These are phyloP conservation scores for Trachurus trachurus DNA, from an alignment of 2,797 vertebrate species.

Conservation along the genomic window DNA sequence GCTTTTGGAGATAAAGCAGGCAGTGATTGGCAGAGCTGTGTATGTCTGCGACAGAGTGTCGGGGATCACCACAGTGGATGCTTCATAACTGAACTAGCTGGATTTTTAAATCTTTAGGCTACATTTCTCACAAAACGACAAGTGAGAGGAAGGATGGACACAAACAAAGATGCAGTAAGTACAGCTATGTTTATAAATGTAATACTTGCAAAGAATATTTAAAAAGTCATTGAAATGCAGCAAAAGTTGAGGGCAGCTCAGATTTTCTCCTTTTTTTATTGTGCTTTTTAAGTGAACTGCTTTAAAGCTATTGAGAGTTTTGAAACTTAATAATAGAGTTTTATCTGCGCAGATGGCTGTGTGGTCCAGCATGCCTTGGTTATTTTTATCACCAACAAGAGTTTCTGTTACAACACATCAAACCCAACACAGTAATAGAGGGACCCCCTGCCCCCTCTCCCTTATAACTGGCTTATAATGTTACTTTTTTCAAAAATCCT, in stretches of 20 bases:
- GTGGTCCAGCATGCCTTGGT: constrained; percentile 24
- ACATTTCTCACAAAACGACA: not conserved
- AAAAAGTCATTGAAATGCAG: constrained; percentile 1
- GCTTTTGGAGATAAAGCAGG: constrained; percentile 71
- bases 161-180: constrained; percentile 64
- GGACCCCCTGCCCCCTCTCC: too few species aligned
- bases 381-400: constrained; percentile 69
- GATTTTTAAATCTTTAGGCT: constrained; percentile 17
- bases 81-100: constrained; percentile 13
- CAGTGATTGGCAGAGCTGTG: constrained; percentile 59
- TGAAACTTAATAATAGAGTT: constrained; percentile 25
- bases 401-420: constrained; percentile 51
- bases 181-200: not conserved
- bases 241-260: not conserved
- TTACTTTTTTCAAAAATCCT: not conserved
- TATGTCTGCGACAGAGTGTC: constrained; percentile 30
- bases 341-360: constrained; percentile 42
- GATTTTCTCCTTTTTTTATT: not conserved
- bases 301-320: constrained; percentile 3
- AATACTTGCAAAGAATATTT: not conserved
- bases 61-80: constrained; percentile 14
- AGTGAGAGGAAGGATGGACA: constrained; percentile 57
- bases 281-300: constrained; percentile 11
- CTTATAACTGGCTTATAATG: not conserved
- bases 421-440: constrained; percentile 1